Conservation (phyloP, 2,888 invertebrate species). For the Pammene aurita region DNA sequence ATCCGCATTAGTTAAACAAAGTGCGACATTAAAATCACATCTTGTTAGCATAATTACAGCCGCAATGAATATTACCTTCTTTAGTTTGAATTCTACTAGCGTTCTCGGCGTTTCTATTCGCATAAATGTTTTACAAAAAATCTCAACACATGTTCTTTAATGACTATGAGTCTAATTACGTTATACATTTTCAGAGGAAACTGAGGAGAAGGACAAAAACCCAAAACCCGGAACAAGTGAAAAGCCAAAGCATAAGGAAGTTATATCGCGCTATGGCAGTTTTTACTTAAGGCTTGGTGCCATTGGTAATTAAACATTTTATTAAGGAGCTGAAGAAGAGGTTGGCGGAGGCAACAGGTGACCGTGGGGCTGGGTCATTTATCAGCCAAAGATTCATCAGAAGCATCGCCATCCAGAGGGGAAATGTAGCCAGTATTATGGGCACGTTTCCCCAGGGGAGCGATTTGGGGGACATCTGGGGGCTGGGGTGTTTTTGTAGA, state of each 20-base stretch:
- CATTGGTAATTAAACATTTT: conserved; percentile 81
- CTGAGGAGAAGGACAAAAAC: conserved; percentile 68
- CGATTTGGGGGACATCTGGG: too few species aligned
- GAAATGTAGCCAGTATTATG: too few species aligned
- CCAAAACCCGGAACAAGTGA: conserved; percentile 65
- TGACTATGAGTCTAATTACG: conserved; percentile 48
- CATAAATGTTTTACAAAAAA: conserved; percentile 66
- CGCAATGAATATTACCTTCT: conserved; percentile 74
- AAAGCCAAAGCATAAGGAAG: conserved; percentile 69
- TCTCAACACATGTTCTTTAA: conserved; percentile 54
- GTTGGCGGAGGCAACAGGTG: too few species aligned
- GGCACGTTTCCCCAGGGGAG: too few species aligned
- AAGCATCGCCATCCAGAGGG: too few species aligned
- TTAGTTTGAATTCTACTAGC: conserved; percentile 74
- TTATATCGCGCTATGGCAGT: conserved; percentile 88
- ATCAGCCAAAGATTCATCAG: too few species aligned
- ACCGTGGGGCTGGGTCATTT: too few species aligned
- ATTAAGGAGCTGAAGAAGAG: too few species aligned
- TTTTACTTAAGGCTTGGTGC: conserved; percentile 94
- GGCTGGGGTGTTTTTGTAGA: too few species aligned
- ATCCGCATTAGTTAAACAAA: conserved; percentile 80
- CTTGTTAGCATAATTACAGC: conserved; percentile 79
- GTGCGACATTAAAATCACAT: conserved; percentile 82
- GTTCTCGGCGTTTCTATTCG: conserved; percentile 67
- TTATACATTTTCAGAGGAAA: conserved; percentile 58